These are phyloP conservation scores for Ctenopoma multispine DNA, from an alignment of 2,797 vertebrate species.

Conservation along the genomic window DNA sequence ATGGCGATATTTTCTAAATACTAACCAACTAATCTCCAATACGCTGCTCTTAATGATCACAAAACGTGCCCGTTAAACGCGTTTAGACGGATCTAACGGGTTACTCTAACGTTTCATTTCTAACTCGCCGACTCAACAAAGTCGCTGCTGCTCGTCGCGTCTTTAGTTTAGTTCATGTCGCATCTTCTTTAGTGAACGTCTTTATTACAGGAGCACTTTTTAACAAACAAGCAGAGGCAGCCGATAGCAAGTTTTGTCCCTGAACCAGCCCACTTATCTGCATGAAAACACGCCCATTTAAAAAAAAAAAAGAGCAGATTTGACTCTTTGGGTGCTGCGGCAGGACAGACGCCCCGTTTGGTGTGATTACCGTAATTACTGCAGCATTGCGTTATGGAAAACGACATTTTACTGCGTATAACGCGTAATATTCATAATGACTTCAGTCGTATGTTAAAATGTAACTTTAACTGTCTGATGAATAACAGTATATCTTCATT, in stretches of 20 bases:
- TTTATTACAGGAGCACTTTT: no score
- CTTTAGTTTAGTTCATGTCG: neutral
- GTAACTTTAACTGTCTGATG: neutral
- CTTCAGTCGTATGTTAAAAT: neutral
- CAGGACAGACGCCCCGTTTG: neutral
- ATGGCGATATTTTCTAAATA: conserved; percentile 45
- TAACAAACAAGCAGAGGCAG: neutral
- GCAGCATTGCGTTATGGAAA: conserved; percentile 3
- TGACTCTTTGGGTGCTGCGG: conserved; percentile 56
- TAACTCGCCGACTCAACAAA: neutral
- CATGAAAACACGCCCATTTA: conserved; percentile 72
- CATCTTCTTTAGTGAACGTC: neutral
- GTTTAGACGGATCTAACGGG: neutral
- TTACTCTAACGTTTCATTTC: conserved; percentile 18
- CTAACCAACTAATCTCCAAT: fast-evolving
- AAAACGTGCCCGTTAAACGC: neutral
- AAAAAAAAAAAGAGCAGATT: conserved; percentile 26
- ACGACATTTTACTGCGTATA: fast-evolving
- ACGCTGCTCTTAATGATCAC: fast-evolving
- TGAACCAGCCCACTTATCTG: conserved; percentile 65
- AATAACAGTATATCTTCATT: neutral
- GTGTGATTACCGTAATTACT: conserved; percentile 13
- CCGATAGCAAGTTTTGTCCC: neutral
- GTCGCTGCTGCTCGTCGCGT: neutral
- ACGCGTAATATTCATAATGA: neutral